Base-by-base conservation (phyloP, 92 coral and sea anemone genomes). In the Palythoa grandis region DNA sequence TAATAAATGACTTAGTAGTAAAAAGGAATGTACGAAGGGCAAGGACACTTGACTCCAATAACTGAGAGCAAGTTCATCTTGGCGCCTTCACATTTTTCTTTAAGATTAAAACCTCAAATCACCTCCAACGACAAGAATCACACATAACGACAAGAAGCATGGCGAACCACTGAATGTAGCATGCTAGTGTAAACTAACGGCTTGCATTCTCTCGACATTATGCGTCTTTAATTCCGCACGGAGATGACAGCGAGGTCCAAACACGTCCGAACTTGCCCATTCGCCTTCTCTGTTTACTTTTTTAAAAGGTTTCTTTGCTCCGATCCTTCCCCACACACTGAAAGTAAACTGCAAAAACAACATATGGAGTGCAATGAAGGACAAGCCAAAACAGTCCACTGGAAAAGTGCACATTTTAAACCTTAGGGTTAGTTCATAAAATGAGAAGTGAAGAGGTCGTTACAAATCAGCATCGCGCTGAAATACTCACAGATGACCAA, bases 151-250 rank as follows among this genome's bases (percentile, higher is more conserved):
- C 78, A 22, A 50, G 39, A 50, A 48, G 16, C 78, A 74, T 74
- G 78, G 78, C 78, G 78, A 74, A 74, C 78, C 78, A 74, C 47
- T 74, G n/a, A 74, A 74, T 47, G 47, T 58, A 50, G 78, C 38
- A 60, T 48, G 61, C 15, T 23, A 74, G 78, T 7, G 2, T 20
- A 3, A 37, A 47, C 78, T 74, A 52, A 74, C 78, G 61, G 20
- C 78, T 5, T 40, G 40, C 54, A 74, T 74, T 74, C 78, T 74
- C 78, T 5, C n/a, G 78, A 74, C 7, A 74, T 47, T 10, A 70
- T 43, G 38, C 54, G 38, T 50, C 9, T 35, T 50, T 50, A 1
- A 25, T 71, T 71, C 76, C 14, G 50, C 50, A 3, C 29, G 22
- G 20, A 38, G 50, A 5, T 47, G 12, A 11, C 57, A 22, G 58